Base-by-base conservation (phyloP, 2,797 vertebrate genomes). In the Sebastes wilsoni region DNA sequence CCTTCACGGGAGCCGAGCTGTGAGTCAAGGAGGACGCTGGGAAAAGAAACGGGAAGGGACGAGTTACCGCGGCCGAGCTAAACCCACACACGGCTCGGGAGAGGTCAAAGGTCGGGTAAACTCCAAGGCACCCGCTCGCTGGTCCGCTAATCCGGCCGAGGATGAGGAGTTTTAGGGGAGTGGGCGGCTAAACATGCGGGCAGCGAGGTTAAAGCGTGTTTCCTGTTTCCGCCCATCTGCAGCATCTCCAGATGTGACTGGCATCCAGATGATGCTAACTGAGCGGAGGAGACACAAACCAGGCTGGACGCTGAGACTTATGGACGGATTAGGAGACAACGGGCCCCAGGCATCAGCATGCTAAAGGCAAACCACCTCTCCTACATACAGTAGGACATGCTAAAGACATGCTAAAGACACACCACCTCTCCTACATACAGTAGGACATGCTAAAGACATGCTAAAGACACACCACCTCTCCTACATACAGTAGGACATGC, bases 11-110 rank as follows among this genome's bases (percentile, higher is more conserved):
- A 87, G 88, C 77, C 85, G 62, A 83, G 52, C 60, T 28, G 66
- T 74, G 83, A 88, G 86, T 78, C 81, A 86, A 85, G 73, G 46
- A 70, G 85, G 85, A 88, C 30, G 49, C 74, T 12, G 62, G 77
- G 30, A 75, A 68, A 30, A 36, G 20, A 59, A 46, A 75, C 8
- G 61, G 72, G 46, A 68, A 75, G 23, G 66, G 67, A 69, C 1
- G 49, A 55, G 66, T 61, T 69, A 22, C 42, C 13, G 62, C 56
- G 42, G 77, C 56, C 10, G 16, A 52, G 65, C 23, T 18, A 66
- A 89, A 66, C 93, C 93, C 88, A 93, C 91, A 84, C 87, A 74
- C 70, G 8, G 80, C 76, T 80, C 68, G 4, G 78, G 34, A 5
- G 30, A 22, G 85, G 87, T 82, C 76, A 82, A 18, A 87, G 89